Percentiles rank a stretch among this genome's conserved stretches.
These are phyloP conservation scores for Micromesistius poutassou DNA, from an alignment of 2,797 vertebrate species.

Conservation along the genomic window DNA sequence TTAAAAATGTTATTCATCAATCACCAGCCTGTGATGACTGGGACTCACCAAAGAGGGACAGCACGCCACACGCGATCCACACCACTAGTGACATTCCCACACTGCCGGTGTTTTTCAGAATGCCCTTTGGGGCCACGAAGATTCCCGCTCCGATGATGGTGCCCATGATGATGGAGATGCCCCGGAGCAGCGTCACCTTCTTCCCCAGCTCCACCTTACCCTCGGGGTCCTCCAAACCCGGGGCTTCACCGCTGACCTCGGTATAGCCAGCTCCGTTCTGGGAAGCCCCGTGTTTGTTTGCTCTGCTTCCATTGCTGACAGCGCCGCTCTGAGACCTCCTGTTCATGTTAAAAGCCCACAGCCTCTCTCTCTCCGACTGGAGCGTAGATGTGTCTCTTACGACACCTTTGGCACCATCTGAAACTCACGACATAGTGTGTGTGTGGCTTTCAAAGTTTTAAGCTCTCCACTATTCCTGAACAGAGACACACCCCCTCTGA, in stretches of 20 bases:
- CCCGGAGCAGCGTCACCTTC: slow-evolving; percentile 90
- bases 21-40: not conserved
- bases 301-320: not conserved
- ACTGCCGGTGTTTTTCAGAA: slow-evolving; percentile 87
- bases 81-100: slow-evolving; percentile 89
- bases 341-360: slow-evolving; percentile 56
- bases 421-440: not conserved
- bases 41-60: slow-evolving; percentile 93
- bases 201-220: slow-evolving; percentile 82
- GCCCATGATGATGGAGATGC: slow-evolving; percentile 91
- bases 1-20: no score
- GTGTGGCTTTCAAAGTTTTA: not conserved
- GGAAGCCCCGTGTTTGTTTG: not conserved
- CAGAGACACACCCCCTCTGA: not conserved
- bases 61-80: slow-evolving; percentile 87
- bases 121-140: slow-evolving; percentile 96
- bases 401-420: not conserved
- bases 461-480: not conserved
- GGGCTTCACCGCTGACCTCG: not conserved
- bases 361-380: not conserved
- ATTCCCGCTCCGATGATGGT: slow-evolving; percentile 96
- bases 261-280: not conserved
- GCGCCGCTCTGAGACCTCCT: slow-evolving; percentile 55
- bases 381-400: not conserved
- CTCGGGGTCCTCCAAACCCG: not conserved